A percentile compares a stretch with the other conserved stretches of the same genome.
phyloP scores from a whole-genome alignment of 2,797 vertebrate genomes.

The Erethizon dorsatum region DNA sequence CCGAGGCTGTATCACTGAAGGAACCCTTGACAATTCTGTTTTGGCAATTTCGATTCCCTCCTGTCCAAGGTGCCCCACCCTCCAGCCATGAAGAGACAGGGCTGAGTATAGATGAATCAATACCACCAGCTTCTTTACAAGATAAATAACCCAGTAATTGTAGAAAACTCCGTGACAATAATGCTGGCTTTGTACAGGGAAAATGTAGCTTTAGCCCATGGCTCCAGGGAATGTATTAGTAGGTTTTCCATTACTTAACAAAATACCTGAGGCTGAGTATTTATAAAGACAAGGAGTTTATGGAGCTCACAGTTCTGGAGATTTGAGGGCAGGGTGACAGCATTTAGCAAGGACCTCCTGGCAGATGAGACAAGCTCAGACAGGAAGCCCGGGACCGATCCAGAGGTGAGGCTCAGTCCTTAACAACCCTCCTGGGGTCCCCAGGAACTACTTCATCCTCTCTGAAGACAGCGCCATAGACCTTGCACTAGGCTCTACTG shows the following conservation, averaged over 20 bases:
- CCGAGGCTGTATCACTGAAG: accelerated
- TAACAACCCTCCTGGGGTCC: neutral
- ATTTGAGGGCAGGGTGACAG: neutral
- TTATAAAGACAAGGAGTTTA: neutral
- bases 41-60: neutral
- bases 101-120: neutral
- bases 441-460: neutral
- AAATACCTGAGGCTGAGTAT: neutral
- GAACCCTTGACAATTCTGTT: neutral
- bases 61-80: neutral
- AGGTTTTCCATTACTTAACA: neutral
- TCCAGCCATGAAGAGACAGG: neutral
- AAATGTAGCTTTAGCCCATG: neutral
- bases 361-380: neutral
- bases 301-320: neutral
- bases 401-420: neutral
- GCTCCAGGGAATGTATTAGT: neutral
- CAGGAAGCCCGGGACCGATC: neutral
- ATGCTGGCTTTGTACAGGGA: accelerated
- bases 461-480: too few species aligned
- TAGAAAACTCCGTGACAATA: accelerated
- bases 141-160: neutral
- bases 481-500: too few species aligned
- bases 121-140: neutral
- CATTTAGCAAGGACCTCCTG: neutral